Evolutionary conservation across 2,888 invertebrate species (phyloP).

Genomic region (Sminthurides aquaticus): DNA sequence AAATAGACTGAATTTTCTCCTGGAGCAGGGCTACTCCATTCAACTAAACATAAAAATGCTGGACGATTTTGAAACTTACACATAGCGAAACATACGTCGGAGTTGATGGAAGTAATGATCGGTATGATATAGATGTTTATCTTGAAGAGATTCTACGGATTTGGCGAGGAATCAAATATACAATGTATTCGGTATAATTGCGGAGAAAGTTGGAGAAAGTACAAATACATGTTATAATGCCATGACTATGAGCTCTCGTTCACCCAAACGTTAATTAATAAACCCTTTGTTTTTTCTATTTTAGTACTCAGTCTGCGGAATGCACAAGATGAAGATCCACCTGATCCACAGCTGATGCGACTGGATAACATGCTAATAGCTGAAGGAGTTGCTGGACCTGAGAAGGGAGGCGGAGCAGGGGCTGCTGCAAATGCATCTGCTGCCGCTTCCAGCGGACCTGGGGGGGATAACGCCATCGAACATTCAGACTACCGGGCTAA

Average conservation of each 20-base stretch:
- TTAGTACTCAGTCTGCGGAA: conserved; percentile 86
- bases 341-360: conserved; percentile 96
- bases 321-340: conserved; percentile 95
- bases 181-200: too few species aligned
- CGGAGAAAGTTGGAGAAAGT: too few species aligned
- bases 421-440: conserved; percentile 78
- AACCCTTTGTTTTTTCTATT: conserved; percentile 44
- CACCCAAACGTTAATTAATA: background rate
- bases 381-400: conserved; percentile 94
- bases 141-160: too few species aligned
- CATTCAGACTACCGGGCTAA: conserved; percentile 99
- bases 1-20: too few species aligned
- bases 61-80: too few species aligned
- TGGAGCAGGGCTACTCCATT: too few species aligned
- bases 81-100: too few species aligned
- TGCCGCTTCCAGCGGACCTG: conserved; percentile 66
- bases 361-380: conserved; percentile 92
- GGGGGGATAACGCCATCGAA: conserved; percentile 91
- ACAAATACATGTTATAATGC: too few species aligned
- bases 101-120: background rate
- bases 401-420: conserved; percentile 73
- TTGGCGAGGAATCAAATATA: too few species aligned
- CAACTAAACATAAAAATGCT: too few species aligned
- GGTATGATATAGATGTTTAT: too few species aligned
- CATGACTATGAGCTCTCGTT: too few species aligned